Percentiles rank a stretch among this genome's conserved stretches.
These are phyloP conservation scores for Anoplolepis gracilipes DNA, from an alignment of 1,140 invertebrate species.

Conservation along the genomic window DNA sequence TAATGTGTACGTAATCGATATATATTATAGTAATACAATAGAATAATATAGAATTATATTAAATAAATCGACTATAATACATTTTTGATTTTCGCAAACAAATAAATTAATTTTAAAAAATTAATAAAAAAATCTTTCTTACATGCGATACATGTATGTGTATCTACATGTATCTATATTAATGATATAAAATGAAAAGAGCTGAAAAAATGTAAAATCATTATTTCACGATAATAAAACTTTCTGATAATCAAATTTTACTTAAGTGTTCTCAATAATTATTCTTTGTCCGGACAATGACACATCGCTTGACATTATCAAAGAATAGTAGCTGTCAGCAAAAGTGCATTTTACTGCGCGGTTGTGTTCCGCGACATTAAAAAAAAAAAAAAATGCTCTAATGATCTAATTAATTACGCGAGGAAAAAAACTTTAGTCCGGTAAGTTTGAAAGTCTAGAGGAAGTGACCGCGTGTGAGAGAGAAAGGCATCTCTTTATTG, in stretches of 20 bases:
- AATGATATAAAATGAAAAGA: not conserved
- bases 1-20: not conserved
- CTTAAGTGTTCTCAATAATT: conserved; percentile 24
- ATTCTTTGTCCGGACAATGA: conserved; percentile 21
- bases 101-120: conserved; percentile 15
- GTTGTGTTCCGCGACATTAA: conserved; percentile 2
- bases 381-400: conserved; percentile 66
- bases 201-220: not conserved
- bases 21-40: not conserved
- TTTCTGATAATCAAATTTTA: conserved; percentile 20
- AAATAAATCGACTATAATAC: not conserved
- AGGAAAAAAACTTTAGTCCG: conserved; percentile 1
- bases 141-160: too few species aligned
- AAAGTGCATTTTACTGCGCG: conserved; percentile 40
- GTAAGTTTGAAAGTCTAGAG: conserved; percentile 45
- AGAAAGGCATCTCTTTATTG: conserved; percentile 40
- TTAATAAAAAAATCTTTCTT: not conserved
- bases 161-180: not conserved
- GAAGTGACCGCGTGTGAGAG: conserved; percentile 2
- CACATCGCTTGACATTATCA: conserved; percentile 52
- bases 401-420: conserved; percentile 71
- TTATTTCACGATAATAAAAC: not conserved
- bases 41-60: not conserved
- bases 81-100: not conserved
- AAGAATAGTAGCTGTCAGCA: conserved; percentile 58